Base-by-base conservation (phyloP, 1,140 invertebrate genomes). In the Artemia franciscana region DNA sequence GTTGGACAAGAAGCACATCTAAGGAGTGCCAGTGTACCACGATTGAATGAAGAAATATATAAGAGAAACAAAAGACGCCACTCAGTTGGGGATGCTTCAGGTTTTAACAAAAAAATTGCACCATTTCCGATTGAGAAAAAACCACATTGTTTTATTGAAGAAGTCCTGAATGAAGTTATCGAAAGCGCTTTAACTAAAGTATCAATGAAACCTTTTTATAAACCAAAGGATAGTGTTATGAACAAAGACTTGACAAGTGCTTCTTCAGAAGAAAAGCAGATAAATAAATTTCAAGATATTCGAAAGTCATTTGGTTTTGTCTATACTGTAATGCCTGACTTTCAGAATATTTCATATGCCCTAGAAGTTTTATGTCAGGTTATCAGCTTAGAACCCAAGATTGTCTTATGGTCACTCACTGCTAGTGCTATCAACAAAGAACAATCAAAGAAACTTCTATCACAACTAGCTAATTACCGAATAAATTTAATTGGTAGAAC, bases 291-390 rank as follows among this genome's bases (percentile, higher is more conserved):
- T 3, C 12, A 51, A 12, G 39, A 51, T 51, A 3, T 51, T 18
- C 39, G 39, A 18, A 86, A 91, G 70, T 85, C 85, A 24, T 86
- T 91, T 70, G 78, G 91, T 70, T 76, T 90, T 21, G 75, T 91
- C 0, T 91, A 91, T 67, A 80, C 81, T 64, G 84, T 85, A 65
- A 80, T 86, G 18, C 88, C 87, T 67, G 88, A 91, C 70, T 84
- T 82, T 0, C 77, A 80, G 28, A 77, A 84, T 66, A 82, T 84
- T 5, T 73, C 88, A 0, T 89, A 91, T 69, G 83, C 85, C n/a
- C 72, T 91, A 18, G 78, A 81, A 58, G 84, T 84, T 0, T 70
- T 91, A 0, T 79, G 82, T 58, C 83, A 84, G 65, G 82, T 88
- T 65, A 74, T 91, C 23, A 69, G 80, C 24, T 80, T 81, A 9